Percentiles rank a stretch among this genome's conserved stretches.
These are phyloP conservation scores for Natator depressus DNA, from an alignment of 2,113 vertebrate genomes.

Conservation along the genomic window DNA sequence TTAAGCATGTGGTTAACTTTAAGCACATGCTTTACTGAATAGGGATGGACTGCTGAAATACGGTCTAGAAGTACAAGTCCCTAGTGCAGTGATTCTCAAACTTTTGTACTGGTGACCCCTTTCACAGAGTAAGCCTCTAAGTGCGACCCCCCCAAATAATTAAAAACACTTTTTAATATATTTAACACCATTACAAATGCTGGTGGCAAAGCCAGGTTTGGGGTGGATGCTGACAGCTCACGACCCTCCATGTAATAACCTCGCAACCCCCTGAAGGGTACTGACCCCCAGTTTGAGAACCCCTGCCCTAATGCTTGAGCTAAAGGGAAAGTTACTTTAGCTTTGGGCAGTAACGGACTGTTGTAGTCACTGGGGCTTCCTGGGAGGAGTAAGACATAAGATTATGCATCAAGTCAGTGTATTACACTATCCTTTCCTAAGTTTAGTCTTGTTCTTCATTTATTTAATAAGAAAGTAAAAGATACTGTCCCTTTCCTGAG, in stretches of 20 bases:
- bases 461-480: not conserved
- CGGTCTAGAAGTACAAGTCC: not conserved
- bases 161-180: no score
- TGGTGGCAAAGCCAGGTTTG: no score
- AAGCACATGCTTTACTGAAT: not conserved
- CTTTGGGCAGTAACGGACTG: not conserved
- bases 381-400: not conserved
- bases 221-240: no score
- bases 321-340: not conserved
- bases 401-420: not conserved
- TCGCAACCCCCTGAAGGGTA: no score
- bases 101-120: no score
- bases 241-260: no score
- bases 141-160: no score
- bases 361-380: not conserved
- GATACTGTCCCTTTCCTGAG: not conserved
- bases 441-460: not conserved
- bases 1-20: not conserved
- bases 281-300: no score
- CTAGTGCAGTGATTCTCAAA: no score
- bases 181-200: no score
- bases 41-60: not conserved
- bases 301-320: not conserved
- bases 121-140: no score
- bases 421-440: not conserved